phyloP scores from a whole-genome alignment of 2,113 vertebrate species.

The Oceanodroma tethys region DNA sequence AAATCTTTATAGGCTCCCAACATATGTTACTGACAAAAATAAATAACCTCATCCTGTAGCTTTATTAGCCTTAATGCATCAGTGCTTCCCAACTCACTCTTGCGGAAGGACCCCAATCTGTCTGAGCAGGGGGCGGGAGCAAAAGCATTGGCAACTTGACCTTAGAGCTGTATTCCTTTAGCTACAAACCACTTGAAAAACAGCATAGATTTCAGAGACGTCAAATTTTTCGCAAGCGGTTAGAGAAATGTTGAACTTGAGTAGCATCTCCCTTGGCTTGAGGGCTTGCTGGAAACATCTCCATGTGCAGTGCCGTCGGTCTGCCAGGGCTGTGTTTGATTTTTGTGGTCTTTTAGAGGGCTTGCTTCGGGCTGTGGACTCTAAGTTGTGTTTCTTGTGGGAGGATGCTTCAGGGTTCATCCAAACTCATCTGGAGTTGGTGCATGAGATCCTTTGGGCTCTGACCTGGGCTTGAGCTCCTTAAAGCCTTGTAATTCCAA shows the following conservation, averaged over 20 bases:
- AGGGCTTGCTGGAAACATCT: neutral
- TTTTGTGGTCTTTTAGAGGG: neutral
- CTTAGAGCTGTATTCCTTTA: neutral
- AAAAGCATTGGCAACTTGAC: neutral
- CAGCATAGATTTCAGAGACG: fast-evolving
- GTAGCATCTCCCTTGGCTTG: neutral
- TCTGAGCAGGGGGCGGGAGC: neutral
- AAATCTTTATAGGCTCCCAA: neutral
- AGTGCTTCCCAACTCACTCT: neutral
- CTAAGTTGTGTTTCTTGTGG: neutral
- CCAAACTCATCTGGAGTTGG: neutral
- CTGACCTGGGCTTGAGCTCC: neutral
- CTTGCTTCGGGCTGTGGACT: neutral
- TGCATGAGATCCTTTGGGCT: neutral
- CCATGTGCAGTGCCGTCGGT: fast-evolving
- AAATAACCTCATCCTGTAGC: neutral
- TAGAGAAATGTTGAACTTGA: neutral
- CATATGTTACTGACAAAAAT: neutral
- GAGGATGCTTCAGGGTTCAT: neutral
- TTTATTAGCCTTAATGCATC: neutral
- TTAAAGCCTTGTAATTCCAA: neutral
- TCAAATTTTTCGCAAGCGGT: neutral
- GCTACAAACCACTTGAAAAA: neutral
- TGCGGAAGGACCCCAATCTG: neutral
- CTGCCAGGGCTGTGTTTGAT: neutral